Percentiles rank a stretch among this genome's conserved stretches.
These are phyloP conservation scores for Heliconius eleuchia DNA, from an alignment of 1,140 invertebrate genomes.

Conservation along the genomic window DNA sequence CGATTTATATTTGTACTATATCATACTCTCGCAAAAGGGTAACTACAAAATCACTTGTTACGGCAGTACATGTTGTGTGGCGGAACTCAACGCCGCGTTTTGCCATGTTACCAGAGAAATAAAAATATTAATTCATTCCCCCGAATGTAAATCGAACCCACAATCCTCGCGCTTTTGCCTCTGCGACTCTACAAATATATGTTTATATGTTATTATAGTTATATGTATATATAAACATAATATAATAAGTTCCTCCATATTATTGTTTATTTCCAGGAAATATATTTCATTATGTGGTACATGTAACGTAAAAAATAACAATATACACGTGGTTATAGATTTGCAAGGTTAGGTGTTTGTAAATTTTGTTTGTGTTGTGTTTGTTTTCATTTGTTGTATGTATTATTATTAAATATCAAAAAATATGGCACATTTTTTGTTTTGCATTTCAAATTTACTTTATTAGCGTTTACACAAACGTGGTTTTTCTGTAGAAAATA, in stretches of 20 bases:
- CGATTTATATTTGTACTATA: neutral
- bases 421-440: too few relatives aligned
- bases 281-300: neutral
- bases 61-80: too few relatives aligned
- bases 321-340: neutral
- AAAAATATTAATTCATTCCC: too few relatives aligned
- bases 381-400: neutral
- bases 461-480: neutral
- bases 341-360: conserved; percentile 6
- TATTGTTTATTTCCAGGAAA: neutral
- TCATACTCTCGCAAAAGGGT: conserved; percentile 18
- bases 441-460: too few relatives aligned
- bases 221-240: too few relatives aligned
- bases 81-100: too few relatives aligned
- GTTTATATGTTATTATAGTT: too few relatives aligned
- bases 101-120: too few relatives aligned
- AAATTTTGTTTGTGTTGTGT: neutral
- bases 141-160: too few relatives aligned
- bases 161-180: too few relatives aligned
- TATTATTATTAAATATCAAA: neutral
- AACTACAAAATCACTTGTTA: conserved; percentile 18
- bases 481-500: neutral
- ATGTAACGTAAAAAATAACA: neutral
- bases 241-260: too few relatives aligned
- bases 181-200: too few relatives aligned